Base-by-base conservation (phyloP, 1,140 invertebrate genomes). In the Trypoxylus dichotomus region DNA sequence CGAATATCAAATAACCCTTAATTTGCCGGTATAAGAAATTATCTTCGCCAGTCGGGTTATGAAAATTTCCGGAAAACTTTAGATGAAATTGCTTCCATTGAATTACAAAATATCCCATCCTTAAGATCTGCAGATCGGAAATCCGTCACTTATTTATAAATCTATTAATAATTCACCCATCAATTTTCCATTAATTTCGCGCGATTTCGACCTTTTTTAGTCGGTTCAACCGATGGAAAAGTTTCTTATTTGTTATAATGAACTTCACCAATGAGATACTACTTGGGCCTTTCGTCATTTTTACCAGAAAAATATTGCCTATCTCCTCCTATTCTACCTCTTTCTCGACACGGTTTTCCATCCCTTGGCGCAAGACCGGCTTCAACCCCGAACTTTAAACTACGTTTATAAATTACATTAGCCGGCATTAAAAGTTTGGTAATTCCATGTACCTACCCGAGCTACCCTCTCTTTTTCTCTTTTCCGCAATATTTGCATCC, bases 381-480 rank as follows among this genome's bases (percentile, higher is more conserved):
- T 47, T 13, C 13, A n/a, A 15, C 13, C 43, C n/a, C 43, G 19
- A 63, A 63, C n/a, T 63, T 63, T 63, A 63, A 63, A 63, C 60
- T 63, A 63, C 60, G 60, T 63, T 63, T 63, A 63, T 63, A 63
- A 63, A 63, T 63, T 63, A 63, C 60, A 63, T 63, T 63, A 63
- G 60, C 60, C 60, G 60, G 25, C 60, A 63, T 63, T 27, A 63
- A 63, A 63, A 63, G 60, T 63, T 63, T 27, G 60, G 60, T 63
- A 63, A 63, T 63, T 63, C 60, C 60, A 27, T 63, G 60, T 63
- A 63, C 60, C 21, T 63, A 63, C 7, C 58, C 19, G 24, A 63
- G 54, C 24, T 27, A 10, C 19, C 60, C 60, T 63, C 21, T 63
- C 60, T 63, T 21, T 27, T 19, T 63, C 60, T 63, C 10, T 63